Evolutionary conservation across 1,140 invertebrate species (phyloP).

Genomic region (Bombus sibiricus): DNA sequence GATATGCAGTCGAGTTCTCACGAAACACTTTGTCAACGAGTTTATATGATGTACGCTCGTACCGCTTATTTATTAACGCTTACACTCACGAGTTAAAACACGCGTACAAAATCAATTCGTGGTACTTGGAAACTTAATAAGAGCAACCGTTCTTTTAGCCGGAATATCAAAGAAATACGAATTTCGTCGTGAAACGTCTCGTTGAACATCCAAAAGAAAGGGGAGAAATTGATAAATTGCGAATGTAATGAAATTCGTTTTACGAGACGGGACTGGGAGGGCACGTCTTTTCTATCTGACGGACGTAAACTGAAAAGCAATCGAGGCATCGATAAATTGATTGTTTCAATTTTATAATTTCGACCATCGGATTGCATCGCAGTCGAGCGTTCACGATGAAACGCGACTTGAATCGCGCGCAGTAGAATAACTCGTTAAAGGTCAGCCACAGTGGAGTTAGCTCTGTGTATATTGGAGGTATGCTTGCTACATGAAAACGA

Average conservation of each 20-base stretch:
- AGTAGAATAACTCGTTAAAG: constrained; percentile 45
- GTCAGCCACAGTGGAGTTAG: constrained; percentile 32
- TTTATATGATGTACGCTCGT: not conserved
- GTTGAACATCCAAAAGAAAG: not conserved
- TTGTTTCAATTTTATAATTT: constrained; percentile 21
- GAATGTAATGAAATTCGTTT: not conserved
- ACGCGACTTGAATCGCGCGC: constrained; percentile 29
- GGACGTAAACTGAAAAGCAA: not conserved
- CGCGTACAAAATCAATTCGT: not conserved
- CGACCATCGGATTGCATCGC: not conserved
- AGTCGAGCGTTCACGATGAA: not conserved
- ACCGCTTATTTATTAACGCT: not conserved
- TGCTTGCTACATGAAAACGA: constrained; percentile 12
- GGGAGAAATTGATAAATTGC: not conserved
- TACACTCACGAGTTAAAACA: not conserved
- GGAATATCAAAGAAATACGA: not conserved
- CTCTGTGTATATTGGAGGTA: constrained; percentile 32
- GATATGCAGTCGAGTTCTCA: not conserved
- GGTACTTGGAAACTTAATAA: too few species aligned
- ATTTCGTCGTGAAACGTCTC: not conserved
- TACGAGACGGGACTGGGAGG: not conserved
- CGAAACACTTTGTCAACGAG: not conserved
- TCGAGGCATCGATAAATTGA: not conserved
- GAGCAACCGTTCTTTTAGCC: not conserved
- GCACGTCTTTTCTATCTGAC: not conserved